Base-by-base conservation (phyloP, 2,888 invertebrate species). In the Nomada ruficornis region DNA sequence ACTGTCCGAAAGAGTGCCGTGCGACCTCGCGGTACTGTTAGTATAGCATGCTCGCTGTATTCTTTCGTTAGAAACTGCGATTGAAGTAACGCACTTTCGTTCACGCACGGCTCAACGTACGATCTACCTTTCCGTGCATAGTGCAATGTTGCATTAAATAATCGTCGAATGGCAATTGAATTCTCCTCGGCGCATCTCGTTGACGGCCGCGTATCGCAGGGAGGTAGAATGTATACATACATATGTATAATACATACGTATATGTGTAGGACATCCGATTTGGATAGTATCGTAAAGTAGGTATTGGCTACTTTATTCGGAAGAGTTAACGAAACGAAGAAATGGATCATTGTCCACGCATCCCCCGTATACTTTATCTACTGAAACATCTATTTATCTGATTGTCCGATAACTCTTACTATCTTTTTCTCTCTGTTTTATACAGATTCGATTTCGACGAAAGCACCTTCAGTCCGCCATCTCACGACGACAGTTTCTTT, bases 401-500 rank as follows among this genome's bases (percentile, higher is more conserved):
- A 36, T 36, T 36, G 7, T 36, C 36, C 36, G 36, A 36, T 47
- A 47, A 47, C 47, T 2, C 0, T 18, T 13, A n/a, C 10, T 26
- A 10, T 44, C 2, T 13, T 20, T 1, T 50, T 36, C 15, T 20
- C 67, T 52, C 26, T 47, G 13, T 55, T 60, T 54, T 50, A 15
- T 47, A n/a, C 62, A 95, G 96, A 91, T 95, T 95, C 88, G 95
- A 96, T 90, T 94, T 95, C 84, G 95, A 95, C 82, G 95, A 95
- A 76, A 94, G 92, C 71, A 94, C 95, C 15, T 95, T 96, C 86
- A 97, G 97, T 23, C 97, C 97, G 26, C 97, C 97, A 2, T 95
- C 96, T 42, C 95, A 96, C 59, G 97, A 97, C 93, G 97, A 97
- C 90, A 96, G 96, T 70, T 97, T 97, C 92, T 96, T 96, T 93